Conservation (phyloP, 2,797 vertebrate genomes). For the Anguilla anguilla region DNA sequence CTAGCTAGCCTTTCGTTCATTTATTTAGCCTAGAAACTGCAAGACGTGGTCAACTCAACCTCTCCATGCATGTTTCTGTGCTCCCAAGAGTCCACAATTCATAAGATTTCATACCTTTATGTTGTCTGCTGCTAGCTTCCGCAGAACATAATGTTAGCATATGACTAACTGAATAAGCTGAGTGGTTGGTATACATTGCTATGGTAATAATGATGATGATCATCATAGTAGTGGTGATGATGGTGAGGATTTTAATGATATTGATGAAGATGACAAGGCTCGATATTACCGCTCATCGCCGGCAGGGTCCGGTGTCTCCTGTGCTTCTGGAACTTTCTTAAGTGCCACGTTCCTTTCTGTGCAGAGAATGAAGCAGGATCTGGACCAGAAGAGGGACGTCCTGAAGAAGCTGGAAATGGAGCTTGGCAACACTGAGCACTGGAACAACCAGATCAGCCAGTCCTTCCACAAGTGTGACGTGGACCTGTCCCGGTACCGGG, state of each 20-base stretch:
- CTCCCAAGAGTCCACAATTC: neutral
- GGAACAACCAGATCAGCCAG: constrained; percentile 79
- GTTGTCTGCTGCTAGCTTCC: neutral
- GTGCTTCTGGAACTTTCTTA: neutral
- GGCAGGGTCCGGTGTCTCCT: neutral
- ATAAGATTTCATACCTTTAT: neutral
- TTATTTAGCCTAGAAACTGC: neutral
- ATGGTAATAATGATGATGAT: neutral
- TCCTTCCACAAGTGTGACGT: constrained; percentile 81
- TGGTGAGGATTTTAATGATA: neutral
- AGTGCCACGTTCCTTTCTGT: neutral
- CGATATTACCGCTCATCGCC: neutral
- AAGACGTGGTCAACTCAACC: neutral
- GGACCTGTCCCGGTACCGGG: constrained; percentile 83
- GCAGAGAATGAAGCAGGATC: constrained; percentile 82
- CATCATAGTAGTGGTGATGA: neutral
- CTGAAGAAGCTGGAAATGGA: constrained; percentile 81
- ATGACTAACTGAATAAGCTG: neutral
- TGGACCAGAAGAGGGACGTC: constrained; percentile 82
- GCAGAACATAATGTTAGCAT: neutral
- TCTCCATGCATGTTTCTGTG: neutral
- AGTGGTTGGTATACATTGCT: neutral
- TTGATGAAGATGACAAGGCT: neutral
- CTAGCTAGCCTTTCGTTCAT: constrained; percentile 40
- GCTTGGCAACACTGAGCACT: constrained; percentile 76